Conservation (phyloP, 92 coral and sea anemone genomes). For the Siderastrea siderea region DNA sequence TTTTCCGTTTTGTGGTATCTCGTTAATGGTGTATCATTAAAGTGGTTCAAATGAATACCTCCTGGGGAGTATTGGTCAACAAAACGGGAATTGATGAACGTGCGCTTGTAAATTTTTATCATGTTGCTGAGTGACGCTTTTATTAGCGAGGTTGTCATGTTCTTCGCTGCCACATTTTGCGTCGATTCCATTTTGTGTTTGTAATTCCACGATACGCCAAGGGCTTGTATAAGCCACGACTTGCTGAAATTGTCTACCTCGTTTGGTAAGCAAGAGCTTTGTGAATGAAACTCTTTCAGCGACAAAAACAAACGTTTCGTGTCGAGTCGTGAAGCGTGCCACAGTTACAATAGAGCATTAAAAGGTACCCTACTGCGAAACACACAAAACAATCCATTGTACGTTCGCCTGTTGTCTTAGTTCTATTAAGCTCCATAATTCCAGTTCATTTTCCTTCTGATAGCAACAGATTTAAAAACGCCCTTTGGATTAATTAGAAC, state of each 20-base stretch:
- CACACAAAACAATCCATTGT: not conserved
- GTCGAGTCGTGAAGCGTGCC: constrained; percentile 27
- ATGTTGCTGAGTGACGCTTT: constrained; percentile 41
- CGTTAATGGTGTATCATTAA: constrained; percentile 11
- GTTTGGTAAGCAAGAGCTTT: not conserved
- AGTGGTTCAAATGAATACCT: constrained; percentile 1
- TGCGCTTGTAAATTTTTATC: not conserved
- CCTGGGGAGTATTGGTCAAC: not conserved
- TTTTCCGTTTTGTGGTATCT: not conserved
- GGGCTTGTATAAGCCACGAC: not conserved
- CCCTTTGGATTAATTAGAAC: not conserved
- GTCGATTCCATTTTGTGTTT: not conserved
- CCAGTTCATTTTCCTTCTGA: not conserved
- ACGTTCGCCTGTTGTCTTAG: not conserved
- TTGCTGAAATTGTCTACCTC: not conserved
- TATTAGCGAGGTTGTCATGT: not conserved
- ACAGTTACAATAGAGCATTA: not conserved
- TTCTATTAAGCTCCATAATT: not conserved
- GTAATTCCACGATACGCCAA: not conserved
- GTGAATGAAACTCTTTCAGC: not conserved
- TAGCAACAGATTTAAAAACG: not conserved
- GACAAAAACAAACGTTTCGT: constrained; percentile 9
- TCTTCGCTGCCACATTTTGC: not conserved
- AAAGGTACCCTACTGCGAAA: constrained; percentile 8
- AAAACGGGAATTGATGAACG: not conserved